Conservation (phyloP, 2,113 vertebrate species). For the Cricetomys ansorgei region DNA sequence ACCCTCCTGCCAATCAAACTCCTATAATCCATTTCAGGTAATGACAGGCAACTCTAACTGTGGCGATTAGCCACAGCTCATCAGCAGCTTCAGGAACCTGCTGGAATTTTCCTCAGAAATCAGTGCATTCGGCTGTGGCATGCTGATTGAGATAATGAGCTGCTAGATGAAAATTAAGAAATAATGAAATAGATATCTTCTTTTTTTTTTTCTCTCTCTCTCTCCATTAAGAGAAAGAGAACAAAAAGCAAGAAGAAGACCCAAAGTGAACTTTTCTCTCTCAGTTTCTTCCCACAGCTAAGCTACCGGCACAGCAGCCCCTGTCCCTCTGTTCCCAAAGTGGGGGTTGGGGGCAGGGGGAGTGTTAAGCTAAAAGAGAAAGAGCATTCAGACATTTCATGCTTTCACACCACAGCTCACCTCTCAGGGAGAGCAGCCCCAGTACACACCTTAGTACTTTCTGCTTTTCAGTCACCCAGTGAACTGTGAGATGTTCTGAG, state of each 20-base stretch:
- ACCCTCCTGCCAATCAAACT: constrained; percentile 73
- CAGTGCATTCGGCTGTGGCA: constrained; percentile 41
- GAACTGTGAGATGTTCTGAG: constrained; percentile 73
- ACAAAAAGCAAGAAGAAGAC: background rate
- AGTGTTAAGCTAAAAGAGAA: background rate
- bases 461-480: constrained; percentile 59
- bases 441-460: background rate
- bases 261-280: background rate
- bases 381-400: background rate
- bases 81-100: constrained; percentile 73
- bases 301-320: background rate
- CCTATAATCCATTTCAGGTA: constrained; percentile 64
- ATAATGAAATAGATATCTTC: constrained; percentile 39
- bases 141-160: constrained; percentile 77
- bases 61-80: constrained; percentile 70
- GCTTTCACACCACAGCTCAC: background rate
- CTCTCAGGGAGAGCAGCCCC: constrained; percentile 33
- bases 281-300: background rate
- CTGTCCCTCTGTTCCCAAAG: background rate
- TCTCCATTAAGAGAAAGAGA: background rate
- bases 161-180: constrained; percentile 63
- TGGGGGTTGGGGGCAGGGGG: background rate
- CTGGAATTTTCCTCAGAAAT: constrained; percentile 75
- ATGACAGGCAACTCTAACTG: constrained; percentile 59
- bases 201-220: background rate